Evolutionary conservation across 2,888 invertebrate genomes (phyloP), one percentile per base, ranked within the genome.

Genomic region (Zygothrica quintamaculata): DNA sequence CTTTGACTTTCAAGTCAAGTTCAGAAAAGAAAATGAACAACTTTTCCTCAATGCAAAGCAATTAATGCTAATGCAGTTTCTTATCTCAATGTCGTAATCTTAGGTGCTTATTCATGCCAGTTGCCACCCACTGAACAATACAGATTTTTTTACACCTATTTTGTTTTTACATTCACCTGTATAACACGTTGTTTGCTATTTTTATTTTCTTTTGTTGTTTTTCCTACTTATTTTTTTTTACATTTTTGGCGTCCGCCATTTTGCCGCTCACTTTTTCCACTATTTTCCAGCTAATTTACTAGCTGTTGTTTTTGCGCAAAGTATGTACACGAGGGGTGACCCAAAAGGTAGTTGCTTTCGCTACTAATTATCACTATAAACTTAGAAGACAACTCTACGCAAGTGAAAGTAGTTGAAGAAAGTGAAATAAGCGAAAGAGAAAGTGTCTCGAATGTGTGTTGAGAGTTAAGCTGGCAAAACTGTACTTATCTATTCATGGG

Each of bases 251-350:
- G 78, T 77, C 73, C 81, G 78, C 78, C 87, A 81, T 77, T 86
- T 81, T 75, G 85, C 78, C 61, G 75, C 81, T 60, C 70, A 71
- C 68, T 81, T 82, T 79, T 80, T 77, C 68, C 68, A 72, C 77
- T 65, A 82, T 79, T 80, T 84, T 74, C 71, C 74, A 74, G 86
- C 84, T 80, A 80, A 80, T 86, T 80, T 80, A 80, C 84, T 84
- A 65, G 80, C 84, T 57, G 67, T 82, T 80, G 74, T 80, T 80
- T 78, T 85, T 85, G 72, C 69, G 65, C 51, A 33, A 57, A 22
- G 58, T 71, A 31, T 68, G 16, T 46, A 37, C 7, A 7, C 43
- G 60, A 53, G 60, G 48, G 56, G 4, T 7, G 43, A 0, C 16
- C n/a, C 29, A 2, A 15, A 3, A 7, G 43, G 47, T 55, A 12